Evolutionary conservation across 37 sponge, comb jelly and placozoan genomes (phyloP).

Genomic region (Oopsacas minuta): DNA sequence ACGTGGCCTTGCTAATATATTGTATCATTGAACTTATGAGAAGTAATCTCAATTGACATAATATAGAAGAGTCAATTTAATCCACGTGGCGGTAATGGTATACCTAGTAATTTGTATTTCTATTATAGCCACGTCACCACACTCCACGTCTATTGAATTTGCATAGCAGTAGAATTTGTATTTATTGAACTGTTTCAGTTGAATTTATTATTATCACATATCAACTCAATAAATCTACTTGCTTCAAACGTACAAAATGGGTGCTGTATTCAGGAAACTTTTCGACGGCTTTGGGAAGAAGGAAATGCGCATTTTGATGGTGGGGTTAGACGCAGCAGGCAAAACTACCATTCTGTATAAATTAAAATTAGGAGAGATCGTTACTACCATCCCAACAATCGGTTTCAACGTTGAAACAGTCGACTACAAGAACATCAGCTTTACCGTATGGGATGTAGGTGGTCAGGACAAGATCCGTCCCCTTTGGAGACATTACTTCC

Average conservation of each 20-base stretch:
- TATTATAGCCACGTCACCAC: not conserved
- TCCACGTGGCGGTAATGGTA: not conserved
- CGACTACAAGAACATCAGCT: constrained; percentile 96
- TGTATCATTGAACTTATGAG: not conserved
- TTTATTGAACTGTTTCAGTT: not conserved
- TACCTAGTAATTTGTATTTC: no score
- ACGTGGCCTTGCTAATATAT: not conserved
- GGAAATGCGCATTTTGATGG: constrained; percentile 73
- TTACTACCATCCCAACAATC: constrained; percentile 97
- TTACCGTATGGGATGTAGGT: constrained; percentile 99
- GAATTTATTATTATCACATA: not conserved
- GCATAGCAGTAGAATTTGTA: not conserved
- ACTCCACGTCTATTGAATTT: not conserved
- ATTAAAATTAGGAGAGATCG: constrained; percentile 95
- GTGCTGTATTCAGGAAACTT: not conserved
- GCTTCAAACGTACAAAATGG: not conserved
- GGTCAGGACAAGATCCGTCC: constrained; percentile 99
- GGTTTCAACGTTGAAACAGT: constrained; percentile 96
- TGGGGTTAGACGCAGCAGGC: constrained; percentile 94
- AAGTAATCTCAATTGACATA: not conserved
- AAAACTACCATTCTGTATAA: constrained; percentile 99
- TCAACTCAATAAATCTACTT: not conserved
- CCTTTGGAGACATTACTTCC: constrained; percentile 98
- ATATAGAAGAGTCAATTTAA: not conserved
- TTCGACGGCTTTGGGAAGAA: constrained; percentile 24